A percentile compares a stretch with the other conserved stretches of the same genome.
These are phyloP conservation scores for Cephus nigrinus DNA, from an alignment of 2,888 invertebrate genomes.

Conservation along the genomic window DNA sequence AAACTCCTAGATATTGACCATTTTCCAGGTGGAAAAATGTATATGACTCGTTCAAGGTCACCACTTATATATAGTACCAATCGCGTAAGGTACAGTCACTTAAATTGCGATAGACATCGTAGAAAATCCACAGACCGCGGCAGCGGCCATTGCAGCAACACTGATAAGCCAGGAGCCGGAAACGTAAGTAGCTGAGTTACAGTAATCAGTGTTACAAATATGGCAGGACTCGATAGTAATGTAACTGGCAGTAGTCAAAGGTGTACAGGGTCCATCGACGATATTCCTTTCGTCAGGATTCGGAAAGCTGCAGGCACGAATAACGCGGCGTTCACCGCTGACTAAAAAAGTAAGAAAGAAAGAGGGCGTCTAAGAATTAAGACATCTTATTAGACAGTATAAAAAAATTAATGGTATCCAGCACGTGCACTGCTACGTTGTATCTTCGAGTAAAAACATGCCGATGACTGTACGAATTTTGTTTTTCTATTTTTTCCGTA, in stretches of 20 bases:
- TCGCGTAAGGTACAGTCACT: not conserved
- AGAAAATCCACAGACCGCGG: not conserved
- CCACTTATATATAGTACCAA: not conserved
- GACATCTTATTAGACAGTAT: not conserved
- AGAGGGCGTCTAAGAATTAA: not conserved
- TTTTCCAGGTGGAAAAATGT: too few species aligned
- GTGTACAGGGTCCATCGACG: constrained; percentile 50
- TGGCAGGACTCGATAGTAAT: constrained; percentile 54
- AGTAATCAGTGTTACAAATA: constrained; percentile 56
- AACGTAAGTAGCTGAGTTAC: constrained; percentile 53
- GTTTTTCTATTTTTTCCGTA: too few species aligned
- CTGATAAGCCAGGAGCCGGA: constrained; percentile 29
- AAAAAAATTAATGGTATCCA: not conserved
- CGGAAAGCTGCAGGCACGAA: constrained; percentile 50
- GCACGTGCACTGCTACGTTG: not conserved
- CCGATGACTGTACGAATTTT: not conserved
- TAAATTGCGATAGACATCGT: not conserved
- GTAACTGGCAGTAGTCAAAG: constrained; percentile 35
- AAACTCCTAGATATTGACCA: too few species aligned
- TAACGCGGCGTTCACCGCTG: constrained; percentile 47
- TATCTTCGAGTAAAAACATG: not conserved
- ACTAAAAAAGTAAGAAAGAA: constrained; percentile 34
- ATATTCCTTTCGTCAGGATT: constrained; percentile 53
- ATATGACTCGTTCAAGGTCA: not conserved
- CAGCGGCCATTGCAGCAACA: not conserved